phyloP scores from a whole-genome alignment of 2,888 invertebrate species.

The Brachycybe producta region DNA sequence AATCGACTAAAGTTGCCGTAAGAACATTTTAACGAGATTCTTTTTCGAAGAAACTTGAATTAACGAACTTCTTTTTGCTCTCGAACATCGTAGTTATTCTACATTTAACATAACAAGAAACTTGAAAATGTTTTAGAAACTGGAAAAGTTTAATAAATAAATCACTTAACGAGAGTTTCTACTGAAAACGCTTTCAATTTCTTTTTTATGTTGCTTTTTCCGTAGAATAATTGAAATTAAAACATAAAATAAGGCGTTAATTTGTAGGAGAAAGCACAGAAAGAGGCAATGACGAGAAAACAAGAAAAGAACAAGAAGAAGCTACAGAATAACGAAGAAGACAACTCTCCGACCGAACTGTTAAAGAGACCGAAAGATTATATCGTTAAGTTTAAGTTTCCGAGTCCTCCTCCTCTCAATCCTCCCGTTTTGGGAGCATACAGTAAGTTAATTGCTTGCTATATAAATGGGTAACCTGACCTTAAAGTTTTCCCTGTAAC shows the following conservation, averaged over 20 bases:
- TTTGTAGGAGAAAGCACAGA: slow-evolving; percentile 68
- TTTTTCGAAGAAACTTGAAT: not conserved
- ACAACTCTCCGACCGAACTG: slow-evolving; percentile 64
- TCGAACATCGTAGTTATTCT: no score
- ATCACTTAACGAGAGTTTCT: no score
- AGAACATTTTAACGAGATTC: no score
- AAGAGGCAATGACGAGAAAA: slow-evolving; percentile 68
- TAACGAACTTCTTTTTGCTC: no score
- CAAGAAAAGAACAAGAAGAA: slow-evolving; percentile 73
- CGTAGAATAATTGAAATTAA: not conserved
- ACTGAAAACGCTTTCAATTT: no score
- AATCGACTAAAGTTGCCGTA: slow-evolving; percentile 82
- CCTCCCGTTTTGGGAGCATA: slow-evolving; percentile 94
- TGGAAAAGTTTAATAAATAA: no score
- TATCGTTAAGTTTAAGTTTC: slow-evolving; percentile 93
- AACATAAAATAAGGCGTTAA: not conserved
- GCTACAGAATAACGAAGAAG: slow-evolving; percentile 57
- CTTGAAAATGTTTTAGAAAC: no score
- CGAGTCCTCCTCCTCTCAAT: slow-evolving; percentile 88
- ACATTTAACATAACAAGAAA: no score
- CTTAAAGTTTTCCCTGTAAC: slow-evolving; percentile 21
- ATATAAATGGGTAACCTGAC: not conserved
- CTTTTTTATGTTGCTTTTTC: no score
- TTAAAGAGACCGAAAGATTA: slow-evolving; percentile 87
- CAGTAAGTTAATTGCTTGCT: slow-evolving; percentile 44